Evolutionary conservation across 2,888 invertebrate genomes (phyloP), one percentile per base, ranked within the genome.

Genomic region (Urechis unicinctus): DNA sequence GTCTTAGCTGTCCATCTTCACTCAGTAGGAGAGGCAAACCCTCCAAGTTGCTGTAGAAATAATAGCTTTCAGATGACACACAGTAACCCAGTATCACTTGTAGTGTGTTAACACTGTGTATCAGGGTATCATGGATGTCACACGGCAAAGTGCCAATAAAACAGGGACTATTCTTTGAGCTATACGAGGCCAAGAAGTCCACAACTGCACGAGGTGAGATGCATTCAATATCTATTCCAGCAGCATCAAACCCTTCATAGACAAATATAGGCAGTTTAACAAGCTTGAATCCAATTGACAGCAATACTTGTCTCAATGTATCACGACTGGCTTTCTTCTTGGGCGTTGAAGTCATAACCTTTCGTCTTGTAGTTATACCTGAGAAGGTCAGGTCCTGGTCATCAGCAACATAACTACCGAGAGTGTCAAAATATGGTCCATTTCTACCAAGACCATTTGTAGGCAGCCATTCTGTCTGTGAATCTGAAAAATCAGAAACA

Each of bases 281-380:
- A 43, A 65, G 53, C 48, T 64, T 64, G 55, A 64, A 61, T 6
- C 65, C 65, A 29, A 49, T 60, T 13, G 53, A 43, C 6, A 64
- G 48, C 44, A 65, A 50, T 2, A 57, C 56, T 28, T 55, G 36
- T 30, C 62, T 51, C n/a, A 65, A 44, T 21, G 52, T 52, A 17
- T 63, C 62, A 17, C 55, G 41, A 2, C 55, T 52, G 1, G 58
- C 44, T 41, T 53, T 52, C 42, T 49, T 52, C 53, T 55, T 58
- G 21, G 55, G 55, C n/a, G 52, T 49, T 9, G 58, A 52, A 22
- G 42, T 52, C 9, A 52, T 28, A 2, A 45, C 30, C 6, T 26
- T 43, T 9, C 55, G 44, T 5, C 47, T 47, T 17, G 54, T 55
- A 43, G 52, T 30, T 22, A 58, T 41, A 6, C 44, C 42, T 1